phyloP scores from a whole-genome alignment of 2,797 vertebrate genomes.

The Pterois miles region DNA sequence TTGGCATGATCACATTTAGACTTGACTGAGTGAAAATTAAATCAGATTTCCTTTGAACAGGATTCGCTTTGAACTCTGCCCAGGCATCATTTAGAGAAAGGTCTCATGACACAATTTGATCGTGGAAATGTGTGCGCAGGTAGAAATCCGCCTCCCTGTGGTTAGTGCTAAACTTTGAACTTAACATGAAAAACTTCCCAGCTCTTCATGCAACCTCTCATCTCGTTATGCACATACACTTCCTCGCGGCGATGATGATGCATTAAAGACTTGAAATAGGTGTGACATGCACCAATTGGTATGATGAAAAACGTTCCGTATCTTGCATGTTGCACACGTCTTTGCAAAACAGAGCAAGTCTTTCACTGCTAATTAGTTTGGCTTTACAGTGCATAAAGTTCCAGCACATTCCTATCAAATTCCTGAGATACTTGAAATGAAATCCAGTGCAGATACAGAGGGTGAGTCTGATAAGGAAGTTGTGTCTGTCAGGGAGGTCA shows the following conservation, averaged over 20 bases:
- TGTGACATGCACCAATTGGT: constrained; percentile 57
- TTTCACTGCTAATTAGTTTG: constrained; percentile 58
- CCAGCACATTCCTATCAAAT: constrained; percentile 29
- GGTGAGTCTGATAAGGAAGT: constrained; percentile 4
- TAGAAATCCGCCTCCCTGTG: constrained; percentile 66
- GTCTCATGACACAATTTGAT: constrained; percentile 76
- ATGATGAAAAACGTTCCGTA: constrained; percentile 63
- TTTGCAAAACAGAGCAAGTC: constrained; percentile 43
- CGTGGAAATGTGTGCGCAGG: constrained; percentile 68
- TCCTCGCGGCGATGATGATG: constrained; percentile 61
- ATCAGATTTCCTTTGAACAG: constrained; percentile 77
- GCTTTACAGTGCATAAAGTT: constrained; percentile 13
- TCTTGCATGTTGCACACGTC: constrained; percentile 45
- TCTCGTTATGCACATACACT: constrained; percentile 54
- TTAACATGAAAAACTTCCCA: constrained; percentile 68
- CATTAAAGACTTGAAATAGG: constrained; percentile 68
- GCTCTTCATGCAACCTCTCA: constrained; percentile 60
- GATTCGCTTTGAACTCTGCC: constrained; percentile 74
- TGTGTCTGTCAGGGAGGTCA: constrained; percentile 2
- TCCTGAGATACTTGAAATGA: constrained; percentile 19
- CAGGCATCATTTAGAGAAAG: constrained; percentile 69
- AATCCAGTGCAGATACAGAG: constrained; percentile 16
- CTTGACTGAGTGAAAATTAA: constrained; percentile 69
- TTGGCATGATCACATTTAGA: constrained; percentile 74
- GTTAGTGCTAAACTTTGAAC: constrained; percentile 74